phyloP scores from a whole-genome alignment of 1,140 invertebrate genomes.

The Megathymus violae region DNA sequence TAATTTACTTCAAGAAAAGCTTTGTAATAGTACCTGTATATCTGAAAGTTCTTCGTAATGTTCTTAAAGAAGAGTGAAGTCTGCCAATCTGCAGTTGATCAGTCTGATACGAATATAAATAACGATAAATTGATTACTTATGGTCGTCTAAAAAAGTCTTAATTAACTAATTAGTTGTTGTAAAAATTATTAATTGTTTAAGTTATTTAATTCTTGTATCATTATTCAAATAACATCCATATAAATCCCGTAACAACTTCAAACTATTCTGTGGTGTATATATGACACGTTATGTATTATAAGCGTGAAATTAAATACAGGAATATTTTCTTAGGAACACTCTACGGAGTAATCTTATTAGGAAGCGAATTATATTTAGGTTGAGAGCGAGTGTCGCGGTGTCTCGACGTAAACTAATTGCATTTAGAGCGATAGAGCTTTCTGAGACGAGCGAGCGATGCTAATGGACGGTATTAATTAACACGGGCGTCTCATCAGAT shows the following conservation, averaged over 20 bases:
- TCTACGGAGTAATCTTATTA: conserved; percentile 62
- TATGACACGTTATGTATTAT: not conserved
- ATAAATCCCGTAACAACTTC: not conserved
- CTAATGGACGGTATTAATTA: conserved; percentile 30
- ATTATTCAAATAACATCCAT: too few species aligned
- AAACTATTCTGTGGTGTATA: not conserved
- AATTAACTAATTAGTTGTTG: too few species aligned
- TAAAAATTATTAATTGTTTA: too few species aligned
- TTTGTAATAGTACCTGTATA: too few species aligned
- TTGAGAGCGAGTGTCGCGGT: conserved; percentile 56
- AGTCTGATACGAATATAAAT: too few species aligned
- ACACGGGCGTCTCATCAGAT: conserved; percentile 59
- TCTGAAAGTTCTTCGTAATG: too few species aligned
- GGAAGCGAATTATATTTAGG: conserved; percentile 68
- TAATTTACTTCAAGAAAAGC: too few species aligned
- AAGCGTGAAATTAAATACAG: conserved; percentile 25
- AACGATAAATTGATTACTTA: too few species aligned
- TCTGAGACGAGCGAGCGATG: conserved; percentile 10
- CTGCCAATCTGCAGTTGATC: too few species aligned
- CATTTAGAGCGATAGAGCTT: conserved; percentile 47
- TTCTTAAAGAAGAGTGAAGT: too few species aligned
- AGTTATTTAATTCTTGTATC: too few species aligned
- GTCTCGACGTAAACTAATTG: conserved; percentile 63
- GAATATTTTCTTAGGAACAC: conserved; percentile 67
- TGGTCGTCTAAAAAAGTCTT: too few species aligned